Base-by-base conservation (phyloP, 2,797 vertebrate genomes). In the Falco peregrinus region DNA sequence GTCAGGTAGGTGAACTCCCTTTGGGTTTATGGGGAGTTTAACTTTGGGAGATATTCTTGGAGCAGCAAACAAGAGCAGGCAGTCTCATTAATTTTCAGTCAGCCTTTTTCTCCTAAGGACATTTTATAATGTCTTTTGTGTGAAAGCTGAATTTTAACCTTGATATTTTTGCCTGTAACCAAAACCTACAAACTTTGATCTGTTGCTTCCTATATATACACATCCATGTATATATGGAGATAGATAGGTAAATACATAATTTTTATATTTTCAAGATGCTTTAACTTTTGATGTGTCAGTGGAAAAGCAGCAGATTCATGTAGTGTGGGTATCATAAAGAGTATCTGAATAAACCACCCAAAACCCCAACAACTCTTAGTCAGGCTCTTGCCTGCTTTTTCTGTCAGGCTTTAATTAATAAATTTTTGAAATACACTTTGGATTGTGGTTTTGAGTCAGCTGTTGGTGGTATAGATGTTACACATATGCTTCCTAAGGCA, bases 341-440 rank as follows among this genome's bases (percentile, higher is more conserved):
- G 41, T 84, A 48, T 81, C 68, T 91, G 85, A 79, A 86, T 69
- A 82, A 77, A 74, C 60, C 24, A 48, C 26, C 47, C 35, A 15
- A 83, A 41, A 59, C 10, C 31, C 50, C 67, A 87, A 16, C 57
- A 47, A 0, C 67, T 78, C n/a, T 91, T 93, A 88, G 26, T 84
- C 61, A 89, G 84, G 63, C 54, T 85, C 4, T 89, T 89, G 41
- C 45, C 69, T 80, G n/a, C 61, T 95, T 91, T 90, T 80, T 31
- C 83, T 95, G 31, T 87, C 84, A 94, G 84, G 56, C 78, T 63
- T 88, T 75, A 89, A 77, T 87, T 78, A 82, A 69, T 63, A 71
- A 68, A 53, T 93, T 37, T 91, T 90, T 87, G 69, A 85, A 64
- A 65, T 37, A 50, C 45, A 15, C 87, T 89, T 75, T 69, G 73